Evolutionary conservation across 2,113 vertebrate species (phyloP), one percentile per base, ranked within the genome.

Genomic region (Ictidomys tridecemlineatus): DNA sequence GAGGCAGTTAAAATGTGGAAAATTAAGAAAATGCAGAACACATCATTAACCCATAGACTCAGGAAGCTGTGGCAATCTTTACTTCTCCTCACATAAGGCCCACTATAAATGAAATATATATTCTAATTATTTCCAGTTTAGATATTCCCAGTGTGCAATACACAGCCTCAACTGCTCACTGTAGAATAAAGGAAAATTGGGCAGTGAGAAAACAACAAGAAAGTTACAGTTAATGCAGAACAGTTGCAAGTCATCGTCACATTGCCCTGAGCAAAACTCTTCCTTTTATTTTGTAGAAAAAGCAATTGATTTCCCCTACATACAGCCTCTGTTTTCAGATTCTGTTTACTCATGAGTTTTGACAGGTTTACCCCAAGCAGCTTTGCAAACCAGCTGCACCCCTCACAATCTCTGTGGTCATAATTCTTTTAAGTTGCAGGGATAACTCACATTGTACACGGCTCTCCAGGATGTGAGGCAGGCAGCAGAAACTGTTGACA

Each of bases 21-120:
- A 99, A 98, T 97, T 74, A 96, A 98, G 98, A 98, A 98, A 98
- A 98, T 98, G 98, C 98, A 98, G 98, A 98, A 98, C 98, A 97
- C 98, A 98, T 98, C 98, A 97, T 98, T 96, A 98, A 98, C 98
- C 97, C 97, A 98, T 97, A 42, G 0, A 94, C 97, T 97, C 96
- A 97, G 98, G 98, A 98, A 99, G 96, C 97, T 95, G 97, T 97
- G 98, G 98, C 97, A 98, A 95, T 97, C 97, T 98, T 98, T 97
- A 97, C 98, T 98, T 98, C 97, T 97, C 95, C 96, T 98, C 98
- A 98, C 97, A 98, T 98, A 98, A 98, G 96, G 96, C 97, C 93
- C 97, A 96, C 85, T 98, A 58, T 97, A 97, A 95, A 98, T 95
- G 97, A 98, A 98, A 98, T 98, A 94, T 97, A 96, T 86, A 93